Conservation (phyloP, 2,888 invertebrate genomes). For the Mamestra brassicae region DNA sequence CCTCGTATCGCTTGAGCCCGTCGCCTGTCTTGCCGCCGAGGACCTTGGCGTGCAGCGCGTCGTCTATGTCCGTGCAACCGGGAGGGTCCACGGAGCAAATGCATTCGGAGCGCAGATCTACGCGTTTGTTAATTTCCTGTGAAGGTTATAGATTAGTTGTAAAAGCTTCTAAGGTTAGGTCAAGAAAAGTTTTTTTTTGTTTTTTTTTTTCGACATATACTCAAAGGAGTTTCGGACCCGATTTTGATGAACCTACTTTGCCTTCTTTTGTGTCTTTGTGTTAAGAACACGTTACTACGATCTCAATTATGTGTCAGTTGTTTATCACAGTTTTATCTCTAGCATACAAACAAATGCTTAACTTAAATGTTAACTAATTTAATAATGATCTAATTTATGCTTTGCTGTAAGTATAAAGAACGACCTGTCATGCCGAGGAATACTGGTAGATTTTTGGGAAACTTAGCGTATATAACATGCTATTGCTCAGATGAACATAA, state of each 20-base stretch:
- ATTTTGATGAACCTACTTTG: too few species aligned
- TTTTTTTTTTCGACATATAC: too few species aligned
- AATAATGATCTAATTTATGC: neutral
- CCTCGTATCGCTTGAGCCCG: conserved; percentile 85
- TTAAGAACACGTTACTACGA: too few species aligned
- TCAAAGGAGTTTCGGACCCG: too few species aligned
- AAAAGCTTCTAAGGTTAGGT: too few species aligned
- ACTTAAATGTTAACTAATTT: neutral
- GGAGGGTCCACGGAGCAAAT: conserved; percentile 99
- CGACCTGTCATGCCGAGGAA: neutral
- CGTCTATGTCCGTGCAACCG: conserved; percentile 99
- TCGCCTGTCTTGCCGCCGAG: conserved; percentile 90
- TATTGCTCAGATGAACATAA: neutral
- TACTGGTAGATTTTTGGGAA: neutral
- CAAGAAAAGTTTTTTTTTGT: too few species aligned
- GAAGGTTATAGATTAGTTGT: too few species aligned
- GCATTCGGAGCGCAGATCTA: conserved; percentile 95
- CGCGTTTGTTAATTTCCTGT: conserved; percentile 94
- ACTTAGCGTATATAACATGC: neutral
- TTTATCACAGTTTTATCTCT: neutral
- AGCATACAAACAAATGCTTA: too few species aligned
- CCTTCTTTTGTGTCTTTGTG: too few species aligned
- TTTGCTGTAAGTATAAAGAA: neutral
- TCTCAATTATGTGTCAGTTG: too few species aligned
- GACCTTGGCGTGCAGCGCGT: conserved; percentile 97